These are phyloP conservation scores for Pollachius pollachius DNA, from an alignment of 2,113 vertebrate genomes.

Conservation along the genomic window DNA sequence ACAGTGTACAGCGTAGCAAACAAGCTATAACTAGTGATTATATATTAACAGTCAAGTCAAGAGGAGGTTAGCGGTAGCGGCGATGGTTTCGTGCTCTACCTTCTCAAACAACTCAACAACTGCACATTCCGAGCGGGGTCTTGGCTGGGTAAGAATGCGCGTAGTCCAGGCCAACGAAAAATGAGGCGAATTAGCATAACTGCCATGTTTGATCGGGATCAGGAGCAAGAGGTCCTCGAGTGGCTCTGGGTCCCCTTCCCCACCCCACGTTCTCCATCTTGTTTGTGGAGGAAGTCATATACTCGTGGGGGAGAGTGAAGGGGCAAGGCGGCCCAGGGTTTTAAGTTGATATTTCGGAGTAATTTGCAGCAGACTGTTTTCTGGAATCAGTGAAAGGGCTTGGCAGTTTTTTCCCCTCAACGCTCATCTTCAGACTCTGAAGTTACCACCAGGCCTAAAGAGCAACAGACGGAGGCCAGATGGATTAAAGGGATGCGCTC, in stretches of 20 bases:
- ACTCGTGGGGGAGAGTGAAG: slow-evolving; percentile 69
- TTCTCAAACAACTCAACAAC: slow-evolving; percentile 48
- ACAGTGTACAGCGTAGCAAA: no score
- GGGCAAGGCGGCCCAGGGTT: slow-evolving; percentile 74
- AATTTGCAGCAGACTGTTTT: slow-evolving; percentile 88
- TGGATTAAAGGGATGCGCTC: slow-evolving; percentile 69
- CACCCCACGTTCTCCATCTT: slow-evolving; percentile 68
- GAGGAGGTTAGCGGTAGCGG: no score
- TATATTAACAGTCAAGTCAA: no score
- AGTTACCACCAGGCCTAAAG: slow-evolving; percentile 76
- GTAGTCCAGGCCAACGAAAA: slow-evolving; percentile 55
- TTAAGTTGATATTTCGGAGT: slow-evolving; percentile 81
- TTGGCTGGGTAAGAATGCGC: slow-evolving; percentile 55
- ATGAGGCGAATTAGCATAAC: slow-evolving; percentile 84
- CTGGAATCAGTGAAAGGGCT: slow-evolving; percentile 75
- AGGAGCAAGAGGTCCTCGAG: slow-evolving; percentile 61
- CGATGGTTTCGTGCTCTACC: no score
- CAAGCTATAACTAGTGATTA: no score
- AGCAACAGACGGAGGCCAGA: slow-evolving; percentile 84
- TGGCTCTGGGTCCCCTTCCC: slow-evolving; percentile 79
- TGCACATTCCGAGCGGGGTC: slow-evolving; percentile 63
- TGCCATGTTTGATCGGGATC: slow-evolving; percentile 86
- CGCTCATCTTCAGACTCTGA: slow-evolving; percentile 81
- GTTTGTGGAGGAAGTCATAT: slow-evolving; percentile 81
- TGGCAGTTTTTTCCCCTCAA: slow-evolving; percentile 85